Percentiles rank a stretch among this genome's conserved stretches.
Evolutionary conservation across 2,888 invertebrate species (phyloP).

Genomic region (Venusia cambrica): DNA sequence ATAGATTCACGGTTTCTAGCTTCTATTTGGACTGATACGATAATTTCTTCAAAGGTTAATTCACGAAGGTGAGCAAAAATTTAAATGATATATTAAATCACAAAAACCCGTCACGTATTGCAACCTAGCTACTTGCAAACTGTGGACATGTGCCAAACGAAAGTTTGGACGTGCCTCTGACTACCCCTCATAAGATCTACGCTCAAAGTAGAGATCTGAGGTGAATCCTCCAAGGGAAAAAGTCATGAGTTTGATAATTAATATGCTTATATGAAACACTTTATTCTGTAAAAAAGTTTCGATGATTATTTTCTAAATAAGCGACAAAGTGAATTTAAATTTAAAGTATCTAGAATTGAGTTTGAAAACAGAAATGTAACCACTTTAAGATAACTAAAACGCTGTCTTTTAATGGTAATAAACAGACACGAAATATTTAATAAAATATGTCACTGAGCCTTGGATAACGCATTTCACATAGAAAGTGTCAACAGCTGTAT

Average conservation of each 20-base stretch:
- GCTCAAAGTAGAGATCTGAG: too few relatives aligned
- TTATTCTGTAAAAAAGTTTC: too few relatives aligned
- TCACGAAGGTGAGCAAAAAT: slow-evolving; percentile 27
- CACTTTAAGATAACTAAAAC: slow-evolving; percentile 67
- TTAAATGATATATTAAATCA: too few relatives aligned
- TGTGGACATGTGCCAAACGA: too few relatives aligned
- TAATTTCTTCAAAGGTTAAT: slow-evolving; percentile 30
- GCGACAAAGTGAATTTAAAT: slow-evolving; percentile 22
- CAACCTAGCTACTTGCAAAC: too few relatives aligned
- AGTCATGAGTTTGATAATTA: too few relatives aligned
- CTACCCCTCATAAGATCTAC: too few relatives aligned
- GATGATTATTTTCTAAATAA: too few relatives aligned
- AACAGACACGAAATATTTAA: slow-evolving; percentile 50
- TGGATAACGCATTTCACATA: slow-evolving; percentile 62
- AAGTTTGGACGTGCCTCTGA: too few relatives aligned
- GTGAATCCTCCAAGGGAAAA: too few relatives aligned
- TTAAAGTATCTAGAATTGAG: slow-evolving; percentile 25
- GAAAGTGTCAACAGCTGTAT: slow-evolving; percentile 58
- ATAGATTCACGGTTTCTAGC: slow-evolving; percentile 46
- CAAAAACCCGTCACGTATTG: too few relatives aligned
- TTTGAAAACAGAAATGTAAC: slow-evolving; percentile 38
- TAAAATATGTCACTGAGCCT: slow-evolving; percentile 73
- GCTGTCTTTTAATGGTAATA: slow-evolving; percentile 57
- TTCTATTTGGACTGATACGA: slow-evolving; percentile 52
- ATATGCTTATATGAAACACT: too few relatives aligned